Evolutionary conservation across 2,888 invertebrate genomes (phyloP), one percentile per base, ranked within the genome.

Genomic region (Platycheirus albimanus): DNA sequence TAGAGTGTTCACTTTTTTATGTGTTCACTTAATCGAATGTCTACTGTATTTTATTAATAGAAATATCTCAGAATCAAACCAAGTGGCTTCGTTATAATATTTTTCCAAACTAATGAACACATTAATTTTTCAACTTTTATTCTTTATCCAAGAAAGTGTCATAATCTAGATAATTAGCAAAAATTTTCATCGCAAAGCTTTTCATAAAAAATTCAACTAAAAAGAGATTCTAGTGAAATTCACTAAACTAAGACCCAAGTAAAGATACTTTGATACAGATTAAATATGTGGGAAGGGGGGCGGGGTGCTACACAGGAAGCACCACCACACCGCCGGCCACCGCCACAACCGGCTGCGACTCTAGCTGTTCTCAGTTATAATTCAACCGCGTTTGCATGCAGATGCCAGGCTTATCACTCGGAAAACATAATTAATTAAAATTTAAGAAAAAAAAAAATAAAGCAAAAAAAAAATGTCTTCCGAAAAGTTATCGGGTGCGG

Each of bases 341-440:
- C 33, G 54, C 54, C 52, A 36, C 20, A 43, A 41, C 28, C 11
- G 13, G 17, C 11, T 54, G 43, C 19, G 51, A 10, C 30, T 61
- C 19, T 58, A 38, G 33, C 24, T 64, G 0, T 33, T 1, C 47
- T 71, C 81, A 83, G 83, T 83, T 17, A 51, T 69, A 72, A 67
- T 72, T 78, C 63, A 72, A 52, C 56, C 69, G 72, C 78, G 69
- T 67, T 69, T 49, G 47, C 67, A 56, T 19, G 38, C 83, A 74
- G 69, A 83, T 78, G 77, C 3, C 11, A 36, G n/a, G n/a, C 11
- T 24, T 17, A 20, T 49, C 49, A 30, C 10, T 11, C 8, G 13
- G 30, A 7, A 69, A 28, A 76, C 45, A 43, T 49, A 64, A 36
- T 38, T 45, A 24, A 54, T 10, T 54, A 30, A 54, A 33, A 33